phyloP scores from a whole-genome alignment of 2,113 vertebrate species.

The Caloenas nicobarica region DNA sequence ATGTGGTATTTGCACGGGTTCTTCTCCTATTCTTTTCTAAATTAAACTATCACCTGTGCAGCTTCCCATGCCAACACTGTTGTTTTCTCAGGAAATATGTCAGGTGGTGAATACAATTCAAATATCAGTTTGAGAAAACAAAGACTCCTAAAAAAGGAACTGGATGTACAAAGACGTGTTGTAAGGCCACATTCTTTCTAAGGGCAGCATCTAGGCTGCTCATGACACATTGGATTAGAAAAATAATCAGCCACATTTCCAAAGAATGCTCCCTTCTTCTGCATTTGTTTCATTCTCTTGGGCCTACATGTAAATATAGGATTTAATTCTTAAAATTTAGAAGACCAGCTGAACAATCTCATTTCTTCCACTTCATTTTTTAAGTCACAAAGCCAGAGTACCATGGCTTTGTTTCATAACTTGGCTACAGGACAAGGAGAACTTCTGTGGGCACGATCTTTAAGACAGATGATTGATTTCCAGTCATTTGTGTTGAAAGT shows the following conservation, averaged over 20 bases:
- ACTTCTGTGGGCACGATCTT: not conserved
- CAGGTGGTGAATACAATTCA: not conserved
- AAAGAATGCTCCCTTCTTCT: not conserved
- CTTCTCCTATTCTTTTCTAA: constrained; percentile 10
- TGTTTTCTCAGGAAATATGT: constrained; percentile 18
- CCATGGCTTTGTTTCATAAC: not conserved
- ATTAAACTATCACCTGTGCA: constrained; percentile 5
- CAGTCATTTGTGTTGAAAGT: not conserved
- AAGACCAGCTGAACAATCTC: not conserved
- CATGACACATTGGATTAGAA: not conserved
- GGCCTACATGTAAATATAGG: not conserved
- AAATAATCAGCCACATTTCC: constrained; percentile 20
- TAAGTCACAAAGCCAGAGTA: not conserved
- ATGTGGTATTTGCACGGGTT: not conserved
- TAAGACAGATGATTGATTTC: not conserved
- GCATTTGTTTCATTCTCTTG: not conserved
- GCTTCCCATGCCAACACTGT: not conserved
- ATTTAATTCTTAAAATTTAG: not conserved
- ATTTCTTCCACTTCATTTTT: not conserved
- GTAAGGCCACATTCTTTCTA: constrained; percentile 42
- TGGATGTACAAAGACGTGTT: not conserved
- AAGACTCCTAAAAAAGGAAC: not conserved
- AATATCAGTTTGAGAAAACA: constrained; percentile 16
- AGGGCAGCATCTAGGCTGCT: not conserved
- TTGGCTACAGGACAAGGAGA: not conserved